Base-by-base conservation (phyloP, 2,113 vertebrate genomes). In the Alouatta palliata region DNA sequence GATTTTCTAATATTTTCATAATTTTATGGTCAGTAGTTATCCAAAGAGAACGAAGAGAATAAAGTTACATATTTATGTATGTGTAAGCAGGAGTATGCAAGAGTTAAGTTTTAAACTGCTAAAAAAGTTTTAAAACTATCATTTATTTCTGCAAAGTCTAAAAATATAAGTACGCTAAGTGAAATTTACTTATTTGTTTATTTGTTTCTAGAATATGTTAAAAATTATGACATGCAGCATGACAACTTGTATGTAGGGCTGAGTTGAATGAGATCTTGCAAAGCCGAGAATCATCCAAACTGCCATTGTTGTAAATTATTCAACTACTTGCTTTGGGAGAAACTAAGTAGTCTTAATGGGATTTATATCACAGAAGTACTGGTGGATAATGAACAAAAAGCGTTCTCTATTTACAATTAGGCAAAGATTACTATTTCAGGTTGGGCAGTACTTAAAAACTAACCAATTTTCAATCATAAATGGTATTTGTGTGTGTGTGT, bases 291-390 rank as follows among this genome's bases (percentile, higher is more conserved):
- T 8, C 5, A 73, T 20, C 14, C 6, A 12, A 43, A 23, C 20
- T 70, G 27, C 3, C 61, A 58, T 45, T 37, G 30, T 40, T 68
- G 40, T 97, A 96, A 98, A 64, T 97, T 95, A 97, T 95, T 54
- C 84, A 98, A 94, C 90, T 98, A 90, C 97, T 98, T 96, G 90
- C 87, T 98, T 98, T 92, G 96, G 98, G 96, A 90, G 64, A 96
- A 97, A 98, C 95, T 97, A 97, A 97, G 94, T 93, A 49, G 77
- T 96, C 95, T 35, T 86, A 98, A 88, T 58, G 97, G 84, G 91
- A 84, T 14, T 71, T 19, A 87, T 94, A 97, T 96, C 94, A 96
- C 90, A 97, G 90, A 97, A 95, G 85, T 94, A 87, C n/a, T 96
- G 13, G 93, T 79, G 95, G 56, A 90, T 98, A 85, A 97, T 92